Percentiles rank a stretch among this genome's conserved stretches.
Conservation (phyloP, 1,140 invertebrate species). For the Megalonaias nervosa region DNA sequence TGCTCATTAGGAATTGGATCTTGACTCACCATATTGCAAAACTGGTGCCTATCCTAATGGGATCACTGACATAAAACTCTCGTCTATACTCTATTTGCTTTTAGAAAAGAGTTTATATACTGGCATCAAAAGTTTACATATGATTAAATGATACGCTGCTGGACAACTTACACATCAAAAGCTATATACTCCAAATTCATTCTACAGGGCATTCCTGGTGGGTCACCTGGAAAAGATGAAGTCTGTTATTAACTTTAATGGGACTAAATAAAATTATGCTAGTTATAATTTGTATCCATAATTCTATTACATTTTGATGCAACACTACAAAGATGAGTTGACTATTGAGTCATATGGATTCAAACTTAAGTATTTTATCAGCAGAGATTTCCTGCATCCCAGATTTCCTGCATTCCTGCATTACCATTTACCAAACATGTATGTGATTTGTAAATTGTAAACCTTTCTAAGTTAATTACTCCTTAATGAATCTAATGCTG, state of each 20-base stretch:
- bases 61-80: too few relatives aligned
- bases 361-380: not conserved
- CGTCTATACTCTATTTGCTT: too few relatives aligned
- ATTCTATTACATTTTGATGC: not conserved
- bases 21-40: too few relatives aligned
- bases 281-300: not conserved
- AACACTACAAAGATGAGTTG: not conserved
- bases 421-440: not conserved
- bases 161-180: conserved; percentile 55
- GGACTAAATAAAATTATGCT: not conserved
- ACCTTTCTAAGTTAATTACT: too few relatives aligned
- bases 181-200: conserved; percentile 62
- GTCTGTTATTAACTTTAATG: not conserved
- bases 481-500: too few relatives aligned
- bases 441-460: not conserved
- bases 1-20: too few relatives aligned
- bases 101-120: too few relatives aligned
- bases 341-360: not conserved
- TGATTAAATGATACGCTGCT: too few relatives aligned
- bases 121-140: too few relatives aligned
- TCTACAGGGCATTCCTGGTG: conserved; percentile 60
- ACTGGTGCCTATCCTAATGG: too few relatives aligned
- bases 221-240: conserved; percentile 52
- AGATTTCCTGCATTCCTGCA: not conserved
- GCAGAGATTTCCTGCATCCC: not conserved